A percentile compares a stretch with the other conserved stretches of the same genome.
These are phyloP conservation scores for Pollicipes pollicipes DNA, from an alignment of 1,140 invertebrate genomes.

Conservation along the genomic window DNA sequence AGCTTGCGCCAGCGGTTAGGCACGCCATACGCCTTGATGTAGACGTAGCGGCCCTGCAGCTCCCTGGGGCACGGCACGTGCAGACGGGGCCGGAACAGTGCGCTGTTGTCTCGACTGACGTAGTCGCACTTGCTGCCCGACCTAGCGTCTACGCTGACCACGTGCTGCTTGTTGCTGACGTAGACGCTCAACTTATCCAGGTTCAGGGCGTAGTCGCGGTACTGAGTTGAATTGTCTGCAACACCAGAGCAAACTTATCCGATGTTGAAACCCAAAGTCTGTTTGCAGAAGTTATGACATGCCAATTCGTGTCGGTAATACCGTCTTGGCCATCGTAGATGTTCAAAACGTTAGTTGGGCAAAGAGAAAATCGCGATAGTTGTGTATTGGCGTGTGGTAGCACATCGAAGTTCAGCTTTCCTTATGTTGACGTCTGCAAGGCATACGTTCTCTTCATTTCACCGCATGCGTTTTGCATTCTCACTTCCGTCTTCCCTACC, in stretches of 20 bases:
- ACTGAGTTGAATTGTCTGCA: slow-evolving; percentile 27
- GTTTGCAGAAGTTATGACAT: no score
- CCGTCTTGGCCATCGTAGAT: no score
- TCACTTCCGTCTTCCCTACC: no score
- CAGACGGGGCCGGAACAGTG: slow-evolving; percentile 30
- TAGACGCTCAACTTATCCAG: slow-evolving; percentile 35
- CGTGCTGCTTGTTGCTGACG: slow-evolving; percentile 30
- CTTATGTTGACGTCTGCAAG: no score
- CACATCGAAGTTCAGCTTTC: no score
- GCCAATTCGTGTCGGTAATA: no score
- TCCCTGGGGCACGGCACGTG: slow-evolving; percentile 31
- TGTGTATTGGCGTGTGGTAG: no score
- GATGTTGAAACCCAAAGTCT: background rate
- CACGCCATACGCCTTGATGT: slow-evolving; percentile 34
- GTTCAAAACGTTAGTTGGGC: no score
- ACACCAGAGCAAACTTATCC: background rate
- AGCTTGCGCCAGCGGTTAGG: slow-evolving; percentile 33
- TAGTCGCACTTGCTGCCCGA: slow-evolving; percentile 31
- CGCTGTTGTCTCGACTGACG: slow-evolving; percentile 33
- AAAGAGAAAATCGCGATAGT: no score
- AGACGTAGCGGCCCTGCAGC: slow-evolving; percentile 34
- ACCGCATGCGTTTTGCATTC: no score
- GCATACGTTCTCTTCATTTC: no score
- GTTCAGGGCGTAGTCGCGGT: slow-evolving; percentile 34
- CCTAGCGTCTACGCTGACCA: slow-evolving; percentile 21